Conservation (phyloP, 2,888 invertebrate species). For the Cataglyphis albicans region DNA sequence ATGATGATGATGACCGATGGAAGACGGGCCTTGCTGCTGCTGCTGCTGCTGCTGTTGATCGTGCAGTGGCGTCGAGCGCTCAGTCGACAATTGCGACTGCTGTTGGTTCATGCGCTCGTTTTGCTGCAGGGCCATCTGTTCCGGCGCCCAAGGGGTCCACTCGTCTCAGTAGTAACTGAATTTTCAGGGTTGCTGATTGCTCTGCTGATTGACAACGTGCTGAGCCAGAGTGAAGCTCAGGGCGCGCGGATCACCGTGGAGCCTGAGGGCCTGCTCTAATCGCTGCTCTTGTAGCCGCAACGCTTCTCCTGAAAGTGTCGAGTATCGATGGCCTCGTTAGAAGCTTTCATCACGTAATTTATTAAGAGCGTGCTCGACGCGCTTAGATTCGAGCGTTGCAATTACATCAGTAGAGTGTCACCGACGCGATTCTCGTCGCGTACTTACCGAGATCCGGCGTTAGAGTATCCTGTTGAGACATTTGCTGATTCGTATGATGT, state of each 20-base stretch:
- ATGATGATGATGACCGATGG: constrained; percentile 74
- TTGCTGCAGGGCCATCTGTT: constrained; percentile 77
- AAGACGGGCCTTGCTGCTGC: constrained; percentile 75
- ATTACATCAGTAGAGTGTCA: not conserved
- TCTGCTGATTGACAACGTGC: constrained; percentile 87
- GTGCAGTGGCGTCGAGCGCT: constrained; percentile 75
- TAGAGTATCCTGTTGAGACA: constrained; percentile 84
- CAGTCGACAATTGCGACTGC: constrained; percentile 71
- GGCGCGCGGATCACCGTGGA: constrained; percentile 93
- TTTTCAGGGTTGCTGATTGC: constrained; percentile 90
- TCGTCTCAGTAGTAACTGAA: constrained; percentile 92
- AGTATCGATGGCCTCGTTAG: constrained; percentile 22
- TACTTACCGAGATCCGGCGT: constrained; percentile 84
- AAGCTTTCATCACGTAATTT: not conserved
- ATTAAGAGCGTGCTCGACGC: not conserved
- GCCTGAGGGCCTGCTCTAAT: constrained; percentile 93
- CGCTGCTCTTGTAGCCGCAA: constrained; percentile 91
- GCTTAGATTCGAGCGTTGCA: not conserved
- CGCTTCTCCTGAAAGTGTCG: constrained; percentile 82
- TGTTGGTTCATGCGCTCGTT: constrained; percentile 76
- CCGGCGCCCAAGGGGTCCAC: constrained; percentile 86
- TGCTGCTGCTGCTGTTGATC: constrained; percentile 78
- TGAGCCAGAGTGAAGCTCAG: constrained; percentile 90
- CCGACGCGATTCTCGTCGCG: not conserved
- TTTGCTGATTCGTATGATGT: constrained; percentile 84